These are phyloP conservation scores for Drosophila erecta DNA, from an alignment of 1,140 invertebrate genomes.

Conservation along the genomic window DNA sequence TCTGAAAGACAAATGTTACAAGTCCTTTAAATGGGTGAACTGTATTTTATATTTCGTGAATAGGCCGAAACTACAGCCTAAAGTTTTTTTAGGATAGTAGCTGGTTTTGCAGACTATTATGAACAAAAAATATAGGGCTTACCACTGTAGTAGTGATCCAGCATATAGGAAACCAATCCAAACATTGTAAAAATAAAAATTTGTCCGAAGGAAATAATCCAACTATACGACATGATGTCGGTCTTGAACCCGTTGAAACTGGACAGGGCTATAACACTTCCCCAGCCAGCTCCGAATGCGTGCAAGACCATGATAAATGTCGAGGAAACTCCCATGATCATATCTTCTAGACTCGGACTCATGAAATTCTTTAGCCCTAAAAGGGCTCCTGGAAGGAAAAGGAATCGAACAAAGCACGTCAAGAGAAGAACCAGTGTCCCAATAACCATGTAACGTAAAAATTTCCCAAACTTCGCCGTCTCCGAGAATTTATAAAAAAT, in stretches of 20 bases:
- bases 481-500: slow-evolving; percentile 68
- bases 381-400: slow-evolving; percentile 88
- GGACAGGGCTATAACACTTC: slow-evolving; percentile 94
- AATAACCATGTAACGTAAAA: slow-evolving; percentile 53
- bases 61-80: too few relatives aligned
- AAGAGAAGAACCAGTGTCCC: slow-evolving; percentile 32
- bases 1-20: slow-evolving; percentile 4
- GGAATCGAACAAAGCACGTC: slow-evolving; percentile 56
- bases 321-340: neutral
- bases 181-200: slow-evolving; percentile 56
- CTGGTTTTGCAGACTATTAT: neutral
- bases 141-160: slow-evolving; percentile 49
- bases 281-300: slow-evolving; percentile 95
- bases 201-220: slow-evolving; percentile 71
- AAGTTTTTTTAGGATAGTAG: too few relatives aligned
- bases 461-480: slow-evolving; percentile 60
- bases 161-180: slow-evolving; percentile 53
- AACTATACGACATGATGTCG: slow-evolving; percentile 85
- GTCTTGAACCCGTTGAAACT: slow-evolving; percentile 96
- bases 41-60: too few relatives aligned
- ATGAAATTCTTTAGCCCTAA: slow-evolving; percentile 87
- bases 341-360: too few relatives aligned
- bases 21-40: too few relatives aligned
- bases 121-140: neutral
- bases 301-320: slow-evolving; percentile 52